Conservation (phyloP, 2,888 invertebrate genomes). For the Conops quadrifasciatus region DNA sequence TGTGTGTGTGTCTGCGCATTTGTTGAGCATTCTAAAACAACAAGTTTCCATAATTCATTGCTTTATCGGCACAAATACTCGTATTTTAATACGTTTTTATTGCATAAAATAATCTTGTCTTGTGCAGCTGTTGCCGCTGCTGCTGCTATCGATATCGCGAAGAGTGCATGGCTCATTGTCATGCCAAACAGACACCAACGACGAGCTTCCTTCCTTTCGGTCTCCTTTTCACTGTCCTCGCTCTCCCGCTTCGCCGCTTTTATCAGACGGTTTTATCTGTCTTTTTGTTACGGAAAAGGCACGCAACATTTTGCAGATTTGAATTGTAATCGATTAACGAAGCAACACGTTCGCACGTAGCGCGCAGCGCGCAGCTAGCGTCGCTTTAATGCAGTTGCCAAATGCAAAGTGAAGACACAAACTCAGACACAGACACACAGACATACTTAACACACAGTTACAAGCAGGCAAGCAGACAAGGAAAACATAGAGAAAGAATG, state of each 20-base stretch:
- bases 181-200: background rate
- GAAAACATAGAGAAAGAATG: too few species aligned
- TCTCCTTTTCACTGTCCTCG: too few species aligned
- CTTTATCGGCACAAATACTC: background rate
- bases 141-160: background rate
- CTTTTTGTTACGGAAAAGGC: too few species aligned
- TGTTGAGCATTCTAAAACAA: too few species aligned
- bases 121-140: background rate
- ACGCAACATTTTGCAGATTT: constrained; percentile 12
- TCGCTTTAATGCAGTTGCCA: constrained; percentile 14
- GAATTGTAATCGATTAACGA: constrained; percentile 22
- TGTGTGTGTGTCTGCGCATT: too few species aligned
- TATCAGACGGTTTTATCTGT: too few species aligned
- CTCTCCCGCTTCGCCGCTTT: too few species aligned
- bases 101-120: constrained; percentile 14
- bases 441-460: too few species aligned
- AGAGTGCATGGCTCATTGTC: background rate
- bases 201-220: background rate
- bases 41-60: constrained; percentile 15
- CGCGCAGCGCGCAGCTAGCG: too few species aligned
- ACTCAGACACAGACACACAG: too few species aligned
- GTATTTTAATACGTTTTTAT: constrained; percentile 13
- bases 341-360: constrained; percentile 29
- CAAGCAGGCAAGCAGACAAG: too few species aligned
- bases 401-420: background rate